Evolutionary conservation across 2,797 vertebrate genomes (phyloP).

Genomic region (Ibycter americanus): DNA sequence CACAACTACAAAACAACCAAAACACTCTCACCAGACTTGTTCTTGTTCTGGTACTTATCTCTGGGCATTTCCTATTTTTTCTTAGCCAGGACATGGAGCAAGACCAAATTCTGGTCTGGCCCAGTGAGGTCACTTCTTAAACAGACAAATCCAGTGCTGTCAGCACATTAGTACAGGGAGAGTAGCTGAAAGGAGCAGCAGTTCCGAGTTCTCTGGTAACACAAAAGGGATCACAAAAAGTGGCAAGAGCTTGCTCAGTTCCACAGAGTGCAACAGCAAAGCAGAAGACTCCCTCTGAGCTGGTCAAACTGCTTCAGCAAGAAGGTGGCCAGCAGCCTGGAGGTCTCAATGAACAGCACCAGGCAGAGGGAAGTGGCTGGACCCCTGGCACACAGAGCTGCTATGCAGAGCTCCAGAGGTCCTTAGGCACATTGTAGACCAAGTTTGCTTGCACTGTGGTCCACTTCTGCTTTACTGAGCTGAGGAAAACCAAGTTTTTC

Average conservation of each 20-base stretch:
- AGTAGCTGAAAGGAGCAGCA: background rate
- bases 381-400: background rate
- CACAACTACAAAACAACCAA: background rate
- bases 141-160: background rate
- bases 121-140: background rate
- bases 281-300: background rate
- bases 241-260: background rate
- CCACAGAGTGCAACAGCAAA: background rate
- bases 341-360: background rate
- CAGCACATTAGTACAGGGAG: background rate
- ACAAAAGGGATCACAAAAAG: background rate
- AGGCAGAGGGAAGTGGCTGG: background rate
- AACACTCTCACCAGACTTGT: background rate
- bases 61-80: background rate
- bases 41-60: background rate
- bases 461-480: background rate
- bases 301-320: background rate
- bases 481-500: background rate
- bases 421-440: background rate
- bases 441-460: background rate
- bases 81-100: background rate
- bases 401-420: background rate
- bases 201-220: background rate
- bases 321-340: background rate
- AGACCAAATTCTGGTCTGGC: background rate